Evolutionary conservation across 1,140 invertebrate species (phyloP).

Genomic region (Reticulitermes speratus): DNA sequence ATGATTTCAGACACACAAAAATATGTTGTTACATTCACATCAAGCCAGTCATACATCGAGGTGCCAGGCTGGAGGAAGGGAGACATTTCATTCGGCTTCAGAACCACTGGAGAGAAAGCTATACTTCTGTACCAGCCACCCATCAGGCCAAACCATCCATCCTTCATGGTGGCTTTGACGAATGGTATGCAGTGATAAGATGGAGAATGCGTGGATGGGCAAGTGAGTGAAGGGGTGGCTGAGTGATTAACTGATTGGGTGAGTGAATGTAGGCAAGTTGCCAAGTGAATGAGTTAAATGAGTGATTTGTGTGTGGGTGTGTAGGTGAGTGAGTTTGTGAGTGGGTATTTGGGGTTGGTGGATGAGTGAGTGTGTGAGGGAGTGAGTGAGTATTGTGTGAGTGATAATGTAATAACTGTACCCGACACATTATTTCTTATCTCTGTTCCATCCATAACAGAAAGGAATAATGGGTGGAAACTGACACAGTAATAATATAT

Average conservation of each 20-base stretch:
- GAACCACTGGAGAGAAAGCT: constrained; percentile 85
- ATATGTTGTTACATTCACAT: constrained; percentile 91
- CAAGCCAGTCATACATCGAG: constrained; percentile 86
- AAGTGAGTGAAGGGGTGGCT: background rate
- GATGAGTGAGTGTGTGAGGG: too few relatives aligned
- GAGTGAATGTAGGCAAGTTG: too few relatives aligned
- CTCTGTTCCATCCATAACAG: too few relatives aligned
- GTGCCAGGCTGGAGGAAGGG: constrained; percentile 89
- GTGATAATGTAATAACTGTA: too few relatives aligned
- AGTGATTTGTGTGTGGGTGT: too few relatives aligned
- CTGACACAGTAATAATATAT: constrained; percentile 9
- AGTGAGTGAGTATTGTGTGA: too few relatives aligned
- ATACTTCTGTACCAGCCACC: constrained; percentile 88
- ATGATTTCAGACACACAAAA: constrained; percentile 74
- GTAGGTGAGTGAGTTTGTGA: too few relatives aligned
- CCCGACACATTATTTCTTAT: too few relatives aligned
- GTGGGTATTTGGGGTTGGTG: too few relatives aligned
- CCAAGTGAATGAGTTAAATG: too few relatives aligned
- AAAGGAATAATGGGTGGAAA: too few relatives aligned
- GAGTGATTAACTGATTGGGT: too few relatives aligned
- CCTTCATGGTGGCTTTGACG: constrained; percentile 84
- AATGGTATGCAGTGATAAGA: constrained; percentile 57
- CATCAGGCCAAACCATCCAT: constrained; percentile 82
- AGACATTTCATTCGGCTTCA: constrained; percentile 88
- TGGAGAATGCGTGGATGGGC: background rate